Percentiles rank a stretch among this genome's conserved stretches.
Evolutionary conservation across 64 coral and sea anemone species (phyloP).

Genomic region (Actinia equina): DNA sequence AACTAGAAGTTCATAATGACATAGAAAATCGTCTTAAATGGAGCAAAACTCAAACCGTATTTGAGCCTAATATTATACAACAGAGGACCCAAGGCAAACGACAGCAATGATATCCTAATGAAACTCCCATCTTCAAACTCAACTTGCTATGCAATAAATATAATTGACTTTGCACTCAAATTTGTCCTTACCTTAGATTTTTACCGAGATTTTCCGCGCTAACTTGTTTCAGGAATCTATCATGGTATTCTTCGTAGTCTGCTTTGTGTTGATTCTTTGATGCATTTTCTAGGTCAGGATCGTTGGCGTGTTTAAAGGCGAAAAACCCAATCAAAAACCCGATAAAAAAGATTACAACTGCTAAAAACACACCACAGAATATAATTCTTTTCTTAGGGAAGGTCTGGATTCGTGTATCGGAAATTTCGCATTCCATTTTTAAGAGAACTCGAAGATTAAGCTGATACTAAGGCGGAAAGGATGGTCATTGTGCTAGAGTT

Average conservation of each 20-base stretch:
- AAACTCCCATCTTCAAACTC: no score
- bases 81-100: no score
- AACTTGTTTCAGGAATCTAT: constrained; percentile 23
- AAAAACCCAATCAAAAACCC: constrained; percentile 58
- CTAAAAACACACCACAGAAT: neutral
- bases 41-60: no score
- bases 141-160: no score
- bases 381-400: neutral
- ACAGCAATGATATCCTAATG: no score
- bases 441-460: neutral
- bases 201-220: constrained; percentile 38
- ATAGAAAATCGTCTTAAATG: no score
- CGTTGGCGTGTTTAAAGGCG: neutral
- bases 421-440: neutral
- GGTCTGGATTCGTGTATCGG: neutral
- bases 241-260: constrained; percentile 19
- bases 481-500: neutral
- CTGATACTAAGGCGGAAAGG: neutral
- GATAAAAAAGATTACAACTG: neutral
- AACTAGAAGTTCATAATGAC: no score
- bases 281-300: neutral
- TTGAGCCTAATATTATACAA: no score
- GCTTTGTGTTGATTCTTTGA: neutral
- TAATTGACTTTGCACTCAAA: no score
- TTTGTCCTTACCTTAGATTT: constrained; percentile 32